phyloP scores from a whole-genome alignment of 2,888 invertebrate species.

The Zhuqinia jingwanae region DNA sequence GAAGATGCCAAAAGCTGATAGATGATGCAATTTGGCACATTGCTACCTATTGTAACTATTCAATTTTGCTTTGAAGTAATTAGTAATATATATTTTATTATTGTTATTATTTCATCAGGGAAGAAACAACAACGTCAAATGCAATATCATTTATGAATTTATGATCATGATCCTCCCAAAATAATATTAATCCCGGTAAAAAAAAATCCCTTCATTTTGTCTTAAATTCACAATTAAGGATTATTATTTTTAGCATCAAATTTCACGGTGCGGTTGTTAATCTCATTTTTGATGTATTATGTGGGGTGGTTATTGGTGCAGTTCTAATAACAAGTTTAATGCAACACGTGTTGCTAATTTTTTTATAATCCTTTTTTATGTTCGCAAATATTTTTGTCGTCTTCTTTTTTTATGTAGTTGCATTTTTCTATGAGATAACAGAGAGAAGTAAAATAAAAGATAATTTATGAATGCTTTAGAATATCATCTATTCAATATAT shows the following conservation, averaged over 20 bases:
- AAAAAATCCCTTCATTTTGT: neutral
- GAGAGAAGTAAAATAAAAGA: neutral
- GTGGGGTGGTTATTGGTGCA: conserved; percentile 63
- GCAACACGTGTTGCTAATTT: conserved; percentile 53
- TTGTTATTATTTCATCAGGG: conserved; percentile 54
- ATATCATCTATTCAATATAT: neutral
- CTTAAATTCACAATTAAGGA: neutral
- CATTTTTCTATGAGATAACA: neutral
- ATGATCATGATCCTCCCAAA: neutral
- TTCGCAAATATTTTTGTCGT: conserved; percentile 25
- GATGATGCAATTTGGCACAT: conserved; percentile 63
- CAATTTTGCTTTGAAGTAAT: conserved; percentile 9
- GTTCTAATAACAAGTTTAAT: conserved; percentile 50
- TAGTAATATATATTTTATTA: conserved; percentile 33
- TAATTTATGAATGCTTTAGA: no score
- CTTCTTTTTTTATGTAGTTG: neutral
- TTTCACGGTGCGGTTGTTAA: conserved; percentile 64
- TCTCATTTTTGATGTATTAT: conserved; percentile 2
- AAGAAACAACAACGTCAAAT: conserved; percentile 5
- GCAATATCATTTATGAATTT: no score
- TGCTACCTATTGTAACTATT: neutral
- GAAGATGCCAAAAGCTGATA: conserved; percentile 3
- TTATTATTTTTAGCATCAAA: conserved; percentile 39
- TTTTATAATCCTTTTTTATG: conserved; percentile 33
- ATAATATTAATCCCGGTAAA: conserved; percentile 13